phyloP scores from a whole-genome alignment of 2,888 invertebrate genomes.

The Caenorhabditis virilis region DNA sequence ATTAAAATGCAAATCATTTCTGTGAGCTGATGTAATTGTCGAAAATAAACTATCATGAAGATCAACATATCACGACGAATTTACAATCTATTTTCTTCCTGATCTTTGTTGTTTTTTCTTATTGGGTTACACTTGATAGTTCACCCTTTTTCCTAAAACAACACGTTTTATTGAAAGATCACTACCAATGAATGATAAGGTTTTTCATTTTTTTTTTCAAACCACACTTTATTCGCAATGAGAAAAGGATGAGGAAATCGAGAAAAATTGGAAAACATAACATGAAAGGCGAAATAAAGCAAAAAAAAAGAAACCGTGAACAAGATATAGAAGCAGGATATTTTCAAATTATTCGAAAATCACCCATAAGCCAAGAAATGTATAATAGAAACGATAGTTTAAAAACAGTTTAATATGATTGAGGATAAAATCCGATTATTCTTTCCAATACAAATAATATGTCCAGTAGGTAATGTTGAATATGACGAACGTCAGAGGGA shows the following conservation, averaged over 20 bases:
- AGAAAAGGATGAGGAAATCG: no score
- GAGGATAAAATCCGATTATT: no score
- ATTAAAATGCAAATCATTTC: no score
- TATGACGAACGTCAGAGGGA: conserved; percentile 64
- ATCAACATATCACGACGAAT: not conserved
- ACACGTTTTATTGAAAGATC: not conserved
- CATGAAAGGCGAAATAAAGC: not conserved
- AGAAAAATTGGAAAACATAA: no score
- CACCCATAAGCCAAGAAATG: conserved; percentile 1
- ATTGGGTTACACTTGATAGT: not conserved
- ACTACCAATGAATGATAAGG: not conserved
- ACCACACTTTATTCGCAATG: no score
- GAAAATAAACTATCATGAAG: not conserved
- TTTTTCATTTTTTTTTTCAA: not conserved
- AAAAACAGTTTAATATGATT: not conserved
- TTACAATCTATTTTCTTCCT: not conserved
- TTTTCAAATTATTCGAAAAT: not conserved
- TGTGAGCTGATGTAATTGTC: no score
- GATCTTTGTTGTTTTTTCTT: not conserved
- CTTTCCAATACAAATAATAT: conserved; percentile 61
- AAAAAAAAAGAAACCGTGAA: not conserved
- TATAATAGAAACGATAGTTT: not conserved
- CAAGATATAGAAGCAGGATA: not conserved
- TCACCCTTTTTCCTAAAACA: conserved; percentile 13
- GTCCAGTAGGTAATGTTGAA: conserved; percentile 67